Conservation (phyloP, 2,888 invertebrate genomes). For the Temnothorax unifasciatus region DNA sequence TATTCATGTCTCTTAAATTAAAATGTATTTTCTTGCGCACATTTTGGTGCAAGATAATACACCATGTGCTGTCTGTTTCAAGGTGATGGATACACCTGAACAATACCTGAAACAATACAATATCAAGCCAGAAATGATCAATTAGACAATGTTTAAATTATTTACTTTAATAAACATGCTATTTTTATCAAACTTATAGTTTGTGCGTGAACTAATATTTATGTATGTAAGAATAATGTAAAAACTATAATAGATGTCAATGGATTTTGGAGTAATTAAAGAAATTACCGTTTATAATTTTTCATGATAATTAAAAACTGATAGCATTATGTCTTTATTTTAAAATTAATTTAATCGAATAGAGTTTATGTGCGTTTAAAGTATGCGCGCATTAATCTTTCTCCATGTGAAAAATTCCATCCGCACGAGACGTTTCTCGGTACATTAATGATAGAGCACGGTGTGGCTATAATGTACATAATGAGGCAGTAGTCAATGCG, state of each 20-base stretch:
- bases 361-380: neutral
- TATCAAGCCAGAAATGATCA: neutral
- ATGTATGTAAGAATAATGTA: neutral
- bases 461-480: constrained; percentile 28
- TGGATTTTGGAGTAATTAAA: neutral
- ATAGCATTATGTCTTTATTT: neutral
- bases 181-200: neutral
- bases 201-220: neutral
- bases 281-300: neutral
- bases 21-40: neutral
- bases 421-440: constrained; percentile 4
- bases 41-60: neutral
- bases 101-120: neutral
- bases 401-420: neutral
- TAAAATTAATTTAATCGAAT: neutral
- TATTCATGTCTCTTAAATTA: neutral
- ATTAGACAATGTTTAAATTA: neutral
- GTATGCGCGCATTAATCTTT: neutral
- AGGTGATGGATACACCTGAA: neutral
- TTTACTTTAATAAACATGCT: neutral
- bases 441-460: constrained; percentile 31
- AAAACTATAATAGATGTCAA: neutral
- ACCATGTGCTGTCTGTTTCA: neutral
- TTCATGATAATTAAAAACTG: neutral
- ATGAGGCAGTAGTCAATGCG: constrained; percentile 5